phyloP scores from a whole-genome alignment of 2,797 vertebrate species.

The Clarias laeviceps region DNA sequence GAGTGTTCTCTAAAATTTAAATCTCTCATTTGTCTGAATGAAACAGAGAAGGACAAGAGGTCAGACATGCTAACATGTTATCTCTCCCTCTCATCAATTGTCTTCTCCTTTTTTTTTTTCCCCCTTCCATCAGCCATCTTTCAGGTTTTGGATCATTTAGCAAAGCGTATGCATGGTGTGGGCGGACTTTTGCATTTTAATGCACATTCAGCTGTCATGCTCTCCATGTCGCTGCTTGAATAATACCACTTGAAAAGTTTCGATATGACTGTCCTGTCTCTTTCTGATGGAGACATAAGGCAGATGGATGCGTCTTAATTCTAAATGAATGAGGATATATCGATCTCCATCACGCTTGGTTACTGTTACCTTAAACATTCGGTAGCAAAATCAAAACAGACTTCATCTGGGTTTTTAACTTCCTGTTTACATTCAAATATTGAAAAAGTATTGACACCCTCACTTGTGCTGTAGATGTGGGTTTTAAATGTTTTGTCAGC shows the following conservation, averaged over 20 bases:
- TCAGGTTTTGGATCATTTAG: conserved; percentile 38
- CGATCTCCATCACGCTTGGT: neutral
- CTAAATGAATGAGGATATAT: neutral
- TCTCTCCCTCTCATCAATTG: neutral
- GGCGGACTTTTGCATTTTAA: conserved; percentile 43
- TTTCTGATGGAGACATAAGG: neutral
- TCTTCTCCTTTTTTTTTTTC: too few species aligned
- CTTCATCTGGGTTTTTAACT: neutral
- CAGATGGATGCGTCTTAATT: neutral
- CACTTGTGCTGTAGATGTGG: too few species aligned
- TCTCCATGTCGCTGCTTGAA: conserved; percentile 19
- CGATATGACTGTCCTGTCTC: too few species aligned
- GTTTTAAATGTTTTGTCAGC: neutral
- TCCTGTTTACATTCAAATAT: neutral
- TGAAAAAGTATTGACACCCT: neutral
- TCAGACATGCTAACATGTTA: conserved; percentile 10
- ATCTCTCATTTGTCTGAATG: conserved; percentile 31
- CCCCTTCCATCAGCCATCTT: neutral
- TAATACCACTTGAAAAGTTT: conserved; percentile 4
- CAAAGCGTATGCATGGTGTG: conserved; percentile 38
- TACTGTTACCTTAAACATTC: neutral
- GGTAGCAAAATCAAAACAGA: neutral
- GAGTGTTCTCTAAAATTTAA: conserved; percentile 24
- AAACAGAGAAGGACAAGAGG: conserved; percentile 45
- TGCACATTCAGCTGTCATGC: conserved; percentile 36